A percentile compares a stretch with the other conserved stretches of the same genome.
Evolutionary conservation across 2,888 invertebrate species (phyloP).

Genomic region (Pediacus dermestoides): DNA sequence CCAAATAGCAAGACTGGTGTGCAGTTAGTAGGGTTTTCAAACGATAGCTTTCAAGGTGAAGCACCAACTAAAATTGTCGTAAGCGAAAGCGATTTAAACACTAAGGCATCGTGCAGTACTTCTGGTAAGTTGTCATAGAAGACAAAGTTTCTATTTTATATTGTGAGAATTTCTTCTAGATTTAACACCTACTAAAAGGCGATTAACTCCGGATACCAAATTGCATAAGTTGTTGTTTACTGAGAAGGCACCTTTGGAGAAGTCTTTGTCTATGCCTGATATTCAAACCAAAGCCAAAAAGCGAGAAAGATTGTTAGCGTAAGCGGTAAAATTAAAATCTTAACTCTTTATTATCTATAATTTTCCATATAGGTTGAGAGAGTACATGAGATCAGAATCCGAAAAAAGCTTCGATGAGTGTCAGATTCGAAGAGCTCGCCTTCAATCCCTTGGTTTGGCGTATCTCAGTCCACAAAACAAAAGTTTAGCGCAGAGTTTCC

Average conservation of each 20-base stretch:
- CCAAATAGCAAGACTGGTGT: constrained; percentile 36
- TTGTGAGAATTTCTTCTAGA: constrained; percentile 21
- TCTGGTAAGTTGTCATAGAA: constrained; percentile 31
- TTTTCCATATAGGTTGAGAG: constrained; percentile 56
- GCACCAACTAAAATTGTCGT: constrained; percentile 27
- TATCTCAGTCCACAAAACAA: constrained; percentile 75
- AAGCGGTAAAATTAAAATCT: constrained; percentile 47
- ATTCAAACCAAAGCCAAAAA: constrained; percentile 73
- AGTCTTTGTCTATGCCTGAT: constrained; percentile 81
- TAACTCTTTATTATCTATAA: constrained; percentile 8
- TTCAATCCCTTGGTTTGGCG: constrained; percentile 63
- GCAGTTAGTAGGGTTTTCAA: constrained; percentile 45
- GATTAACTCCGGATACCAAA: constrained; percentile 51
- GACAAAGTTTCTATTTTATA: constrained; percentile 5
- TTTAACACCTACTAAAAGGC: constrained; percentile 31
- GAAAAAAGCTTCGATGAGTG: constrained; percentile 71
- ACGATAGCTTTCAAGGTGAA: constrained; percentile 42
- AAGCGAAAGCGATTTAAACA: constrained; percentile 34
- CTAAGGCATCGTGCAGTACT: constrained; percentile 39
- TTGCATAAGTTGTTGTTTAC: constrained; percentile 41
- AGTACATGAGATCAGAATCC: constrained; percentile 75
- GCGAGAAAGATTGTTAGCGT: constrained; percentile 67
- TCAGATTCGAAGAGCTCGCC: constrained; percentile 60
- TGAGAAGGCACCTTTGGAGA: constrained; percentile 63
- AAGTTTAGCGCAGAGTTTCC: constrained; percentile 78